Conservation (phyloP, 2,797 vertebrate genomes). For the Peromyscus melanophrys region DNA sequence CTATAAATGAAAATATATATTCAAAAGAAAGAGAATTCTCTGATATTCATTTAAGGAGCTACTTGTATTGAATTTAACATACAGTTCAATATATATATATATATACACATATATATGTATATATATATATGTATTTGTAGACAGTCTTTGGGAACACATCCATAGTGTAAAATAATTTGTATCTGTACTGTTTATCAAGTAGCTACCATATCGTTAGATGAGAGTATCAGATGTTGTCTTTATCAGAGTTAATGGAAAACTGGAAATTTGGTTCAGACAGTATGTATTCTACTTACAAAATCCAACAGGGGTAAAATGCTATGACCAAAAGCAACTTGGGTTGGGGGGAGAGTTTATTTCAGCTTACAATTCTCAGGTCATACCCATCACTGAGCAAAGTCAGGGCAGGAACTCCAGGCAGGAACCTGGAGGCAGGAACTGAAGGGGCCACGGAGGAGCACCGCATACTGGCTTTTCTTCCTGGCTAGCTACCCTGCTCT, state of each 20-base stretch:
- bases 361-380: neutral
- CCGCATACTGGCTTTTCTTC: neutral
- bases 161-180: neutral
- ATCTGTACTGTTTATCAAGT: constrained; percentile 4
- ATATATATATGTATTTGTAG: constrained; percentile 31
- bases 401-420: neutral
- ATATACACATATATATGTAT: constrained; percentile 47
- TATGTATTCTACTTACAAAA: neutral
- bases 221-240: neutral
- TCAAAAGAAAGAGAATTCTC: constrained; percentile 48
- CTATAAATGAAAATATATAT: neutral
- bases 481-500: too few relatives aligned
- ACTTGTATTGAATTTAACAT: constrained; percentile 44
- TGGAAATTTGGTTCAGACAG: neutral
- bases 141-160: constrained; percentile 18
- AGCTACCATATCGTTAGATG: neutral
- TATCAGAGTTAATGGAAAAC: constrained; percentile 33
- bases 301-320: neutral
- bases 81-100: constrained; percentile 14
- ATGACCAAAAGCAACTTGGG: neutral
- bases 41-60: constrained; percentile 28
- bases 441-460: neutral
- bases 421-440: too few relatives aligned
- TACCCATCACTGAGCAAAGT: too few relatives aligned
- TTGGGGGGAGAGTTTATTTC: neutral